Evolutionary conservation across 2,113 vertebrate species (phyloP), one percentile per base, ranked within the genome.

Genomic region (Loxodonta africana): DNA sequence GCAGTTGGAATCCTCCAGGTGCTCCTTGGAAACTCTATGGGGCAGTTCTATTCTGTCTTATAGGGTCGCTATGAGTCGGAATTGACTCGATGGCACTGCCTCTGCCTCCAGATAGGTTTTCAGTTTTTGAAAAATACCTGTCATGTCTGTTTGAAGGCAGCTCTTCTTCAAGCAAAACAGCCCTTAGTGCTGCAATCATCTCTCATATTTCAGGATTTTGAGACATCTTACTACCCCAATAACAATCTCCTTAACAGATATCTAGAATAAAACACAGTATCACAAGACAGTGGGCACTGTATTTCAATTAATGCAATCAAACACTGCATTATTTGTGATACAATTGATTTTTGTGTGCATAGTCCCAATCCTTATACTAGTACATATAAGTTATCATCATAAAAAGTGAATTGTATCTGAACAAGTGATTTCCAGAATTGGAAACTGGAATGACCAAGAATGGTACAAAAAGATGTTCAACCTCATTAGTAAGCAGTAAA

Each of bases 401-500:
- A 73, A 88, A 77, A 93, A 94, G 57, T 83, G 57, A 95, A n/a
- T 23, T 83, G 80, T 28, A 81, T 77, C 84, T 41, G 10, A 88
- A 81, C 77, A 95, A 88, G 84, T 62, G 77, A 96, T 92, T 96
- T 95, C 73, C 51, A 82, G 60, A 90, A 67, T 23, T 92, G 33
- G 33, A 88, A 90, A 96, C 23, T 77, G 2, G 18, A 96, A 90
- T 96, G 92, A 92, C 88, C 90, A 95, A 92, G 60, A 93, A 84
- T 90, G 53, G 65, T 28, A 95, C 63, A 81, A 89, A 94, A 95
- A 84, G 65, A 95, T 91, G 51, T 96, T 84, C 81, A 82, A 86
- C 8, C 69, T 96, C 88, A 96, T 94, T 95, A 96, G 74, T 90
- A 96, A 95, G 84, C 81, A 95, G 33, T 28, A 95, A 97, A 96